Evolutionary conservation across 2,797 vertebrate species (phyloP), one percentile per base, ranked within the genome.

Genomic region (Anomalospiza imberbis): DNA sequence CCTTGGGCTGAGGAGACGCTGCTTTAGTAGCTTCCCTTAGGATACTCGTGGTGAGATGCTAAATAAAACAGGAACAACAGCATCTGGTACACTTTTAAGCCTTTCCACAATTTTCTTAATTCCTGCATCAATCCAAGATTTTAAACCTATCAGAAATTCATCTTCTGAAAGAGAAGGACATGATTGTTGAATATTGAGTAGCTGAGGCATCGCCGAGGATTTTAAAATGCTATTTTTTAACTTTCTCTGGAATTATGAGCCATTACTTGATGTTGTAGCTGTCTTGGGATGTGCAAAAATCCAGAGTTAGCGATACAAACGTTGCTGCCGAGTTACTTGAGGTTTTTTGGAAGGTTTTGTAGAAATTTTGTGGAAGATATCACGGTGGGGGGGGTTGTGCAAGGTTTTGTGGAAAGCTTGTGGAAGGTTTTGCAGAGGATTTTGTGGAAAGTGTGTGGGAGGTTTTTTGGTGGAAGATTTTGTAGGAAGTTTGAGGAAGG

Each of bases 181-280:
- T 13, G 25, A 8, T 31, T 3, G 4, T 28, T 72, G 62, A 85
- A n/a, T 53, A 60, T n/a, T 15, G 19, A 80, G 38, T 1, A 0
- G 6, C 29, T 66, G 58, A 76, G 47, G 25, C 40, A 76, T 15
- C 0, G 0, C 1, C 18, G 21, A 51, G 26, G 14, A 60, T 57
- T 86, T 88, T 36, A 63, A 63, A 40, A 53, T 34, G 16, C 6
- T 60, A 4, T 31, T 57, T 77, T 58, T 32, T 5, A 32, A 10
- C 1, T 68, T 88, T 24, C 40, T 51, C 25, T 42, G 62, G 54
- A 61, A 62, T 67, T 54, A 10, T 2, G 40, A 57, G 14, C 29
- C 38, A 36, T 17, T 38, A 19, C 2, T 32, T 25, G 42, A 34
- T n/a, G 7, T 9, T 10, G 13, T 53, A 67, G 34, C 9, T 17